Evolutionary conservation across 2,113 vertebrate genomes (phyloP).

Genomic region (Megaceryle maxima): DNA sequence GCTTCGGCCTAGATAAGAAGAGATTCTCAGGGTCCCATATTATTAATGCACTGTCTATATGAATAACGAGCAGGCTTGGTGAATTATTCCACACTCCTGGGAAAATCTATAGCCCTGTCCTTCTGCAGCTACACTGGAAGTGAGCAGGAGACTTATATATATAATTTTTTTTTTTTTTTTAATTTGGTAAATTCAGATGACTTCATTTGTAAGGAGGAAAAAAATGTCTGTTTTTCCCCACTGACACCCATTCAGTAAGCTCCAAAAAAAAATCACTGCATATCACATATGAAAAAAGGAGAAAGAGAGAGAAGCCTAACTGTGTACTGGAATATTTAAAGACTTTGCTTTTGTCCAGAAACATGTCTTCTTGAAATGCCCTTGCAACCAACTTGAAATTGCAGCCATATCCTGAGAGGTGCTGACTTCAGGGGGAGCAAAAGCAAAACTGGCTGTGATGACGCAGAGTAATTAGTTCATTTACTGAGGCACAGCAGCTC

Average conservation of each 20-base stretch:
- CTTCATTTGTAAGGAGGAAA: slow-evolving; percentile 64
- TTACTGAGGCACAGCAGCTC: not conserved
- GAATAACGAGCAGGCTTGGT: slow-evolving; percentile 81
- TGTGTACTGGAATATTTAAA: not conserved
- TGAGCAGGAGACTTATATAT: slow-evolving; percentile 8
- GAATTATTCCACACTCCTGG: slow-evolving; percentile 82
- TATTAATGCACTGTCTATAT: slow-evolving; percentile 90
- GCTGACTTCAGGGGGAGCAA: not conserved
- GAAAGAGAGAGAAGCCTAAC: not conserved
- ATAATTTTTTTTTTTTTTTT: slow-evolving; percentile 60
- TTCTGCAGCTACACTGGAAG: slow-evolving; percentile 61
- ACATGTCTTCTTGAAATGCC: not conserved
- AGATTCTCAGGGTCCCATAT: slow-evolving; percentile 77
- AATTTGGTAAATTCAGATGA: slow-evolving; percentile 54
- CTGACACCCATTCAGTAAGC: slow-evolving; percentile 1
- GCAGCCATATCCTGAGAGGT: not conserved
- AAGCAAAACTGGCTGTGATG: not conserved
- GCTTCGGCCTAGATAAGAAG: slow-evolving; percentile 81
- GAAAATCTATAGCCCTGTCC: slow-evolving; percentile 78
- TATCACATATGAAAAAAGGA: not conserved
- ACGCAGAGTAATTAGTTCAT: not conserved
- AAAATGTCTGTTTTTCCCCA: not conserved
- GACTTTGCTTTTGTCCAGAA: not conserved
- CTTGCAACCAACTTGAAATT: not conserved
- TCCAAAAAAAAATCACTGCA: not conserved